Base-by-base conservation (phyloP, 2,797 vertebrate species). In the Spinus olivaceus region DNA sequence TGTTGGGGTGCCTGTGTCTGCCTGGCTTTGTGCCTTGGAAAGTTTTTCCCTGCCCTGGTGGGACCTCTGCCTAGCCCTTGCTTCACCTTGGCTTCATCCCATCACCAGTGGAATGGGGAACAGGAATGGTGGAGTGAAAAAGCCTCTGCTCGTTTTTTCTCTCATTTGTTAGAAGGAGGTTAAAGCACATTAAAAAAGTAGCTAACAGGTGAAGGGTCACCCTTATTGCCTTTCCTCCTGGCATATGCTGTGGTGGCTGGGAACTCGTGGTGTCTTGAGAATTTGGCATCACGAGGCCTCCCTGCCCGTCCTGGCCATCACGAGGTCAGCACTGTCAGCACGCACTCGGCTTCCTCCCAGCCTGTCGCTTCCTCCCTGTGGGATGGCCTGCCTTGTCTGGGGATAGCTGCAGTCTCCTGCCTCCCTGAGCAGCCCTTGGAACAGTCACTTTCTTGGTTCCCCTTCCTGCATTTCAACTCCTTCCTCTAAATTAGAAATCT, bases 81-180 rank as follows among this genome's bases (percentile, higher is more conserved):
- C 42, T 87, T 67, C 7, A 4, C 37, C 50, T 79, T 28, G 20
- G 22, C 63, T 49, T 79, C 54, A 33, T 51, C 35, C 49, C 0
- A 0, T 64, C 2, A 1, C 37, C 33, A 1, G 1, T 37, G 54
- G 82, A 60, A 15, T 15, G 18, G 56, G 65, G 47, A 42, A 27
- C 8, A 1, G 1, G 8, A 47, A 56, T 3, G 6, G 23, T 11
- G 37, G 23, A 17, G 19, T 14, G 22, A 57, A 42, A 63, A 56
- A 79, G 2, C 33, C 25, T 60, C 54, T 61, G 32, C 67, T 87
- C 0, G 0, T 22, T 47, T 82, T 28, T 39, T 9, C 12, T 23
- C 32, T 37, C 0, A 0, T 41, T 17, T 56, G 46, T 71, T 15
- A 46, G 65, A 12, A 37, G 54, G 47, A 69, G 20, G 3, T 3